A percentile compares a stretch with the other conserved stretches of the same genome.
Conservation (phyloP, 2,888 invertebrate species). For the Napeogenes sylphis region DNA sequence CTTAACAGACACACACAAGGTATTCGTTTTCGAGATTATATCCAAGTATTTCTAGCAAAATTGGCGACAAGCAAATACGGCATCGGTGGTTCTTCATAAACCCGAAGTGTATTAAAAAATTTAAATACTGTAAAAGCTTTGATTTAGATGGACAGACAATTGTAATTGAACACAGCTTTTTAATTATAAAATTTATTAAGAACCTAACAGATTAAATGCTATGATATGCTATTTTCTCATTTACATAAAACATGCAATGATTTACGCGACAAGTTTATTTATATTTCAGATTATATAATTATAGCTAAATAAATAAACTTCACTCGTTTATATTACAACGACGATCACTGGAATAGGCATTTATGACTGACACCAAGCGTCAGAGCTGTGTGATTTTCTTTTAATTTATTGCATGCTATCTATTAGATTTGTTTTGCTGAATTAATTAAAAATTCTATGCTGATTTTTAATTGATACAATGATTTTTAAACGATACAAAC, state of each 20-base stretch:
- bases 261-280: constrained; percentile 53
- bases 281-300: constrained; percentile 57
- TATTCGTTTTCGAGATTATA: no score
- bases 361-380: constrained; percentile 27
- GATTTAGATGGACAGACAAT: no score
- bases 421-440: constrained; percentile 20
- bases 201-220: constrained; percentile 24
- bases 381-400: constrained; percentile 21
- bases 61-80: no score
- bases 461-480: constrained; percentile 1
- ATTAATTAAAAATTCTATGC: constrained; percentile 9
- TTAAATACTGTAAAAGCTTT: no score
- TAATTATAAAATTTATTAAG: neutral
- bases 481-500: neutral
- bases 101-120: no score
- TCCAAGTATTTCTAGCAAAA: no score
- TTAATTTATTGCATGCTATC: constrained; percentile 19
- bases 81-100: no score
- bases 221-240: constrained; percentile 33
- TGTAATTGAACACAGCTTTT: no score
- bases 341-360: constrained; percentile 18
- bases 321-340: constrained; percentile 23
- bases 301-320: constrained; percentile 40
- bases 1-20: no score
- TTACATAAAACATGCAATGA: constrained; percentile 41